Base-by-base conservation (phyloP, 2,113 vertebrate species). In the Poecilia latipinna region DNA sequence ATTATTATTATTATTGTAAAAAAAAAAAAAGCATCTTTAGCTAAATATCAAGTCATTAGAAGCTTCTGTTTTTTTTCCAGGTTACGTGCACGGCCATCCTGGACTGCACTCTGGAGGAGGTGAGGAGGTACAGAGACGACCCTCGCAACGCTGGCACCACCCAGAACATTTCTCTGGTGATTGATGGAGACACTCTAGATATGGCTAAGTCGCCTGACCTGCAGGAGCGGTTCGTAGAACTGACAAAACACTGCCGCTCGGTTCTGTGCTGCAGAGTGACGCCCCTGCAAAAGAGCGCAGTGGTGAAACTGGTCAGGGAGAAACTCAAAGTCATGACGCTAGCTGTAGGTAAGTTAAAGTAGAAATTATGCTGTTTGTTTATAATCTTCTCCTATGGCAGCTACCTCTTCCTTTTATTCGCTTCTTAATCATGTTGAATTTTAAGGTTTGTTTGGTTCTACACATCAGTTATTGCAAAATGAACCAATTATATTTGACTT, bases 201-300 rank as follows among this genome's bases (percentile, higher is more conserved):
- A 22, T 94, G 77, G 91, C 95, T 37, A 90, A 97, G 61, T 94
- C 96, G 12, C 91, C 94, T 0, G 94, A 96, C 31, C 93, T 99
- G 83, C 94, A 95, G 86, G 74, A 87, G n/a, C 94, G 94, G 65
- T 95, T 99, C 17, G 82, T 99, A 82, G 94, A 93, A 0, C 75
- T 99, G 86, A 91, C 94, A 0, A 91, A 68, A 75, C 86, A 79
- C 72, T 98, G 96, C 84, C 94, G 89, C 22, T 91, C 96, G 0
- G 96, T 99, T 68, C 87, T 99, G 26, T 99, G 98, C 90, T 99
- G 98, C 73, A 92, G 96, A 29, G 94, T 90, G 61, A 98, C 97
- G 0, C 97, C 98, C 0, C 91, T 97, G 12, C 97, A 99, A 88
- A 99, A 99, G 90, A 96, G 96, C 81, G 84, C 80, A 79, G 94